Evolutionary conservation across 1,140 invertebrate genomes (phyloP).

Genomic region (Hesperophylax magnus): DNA sequence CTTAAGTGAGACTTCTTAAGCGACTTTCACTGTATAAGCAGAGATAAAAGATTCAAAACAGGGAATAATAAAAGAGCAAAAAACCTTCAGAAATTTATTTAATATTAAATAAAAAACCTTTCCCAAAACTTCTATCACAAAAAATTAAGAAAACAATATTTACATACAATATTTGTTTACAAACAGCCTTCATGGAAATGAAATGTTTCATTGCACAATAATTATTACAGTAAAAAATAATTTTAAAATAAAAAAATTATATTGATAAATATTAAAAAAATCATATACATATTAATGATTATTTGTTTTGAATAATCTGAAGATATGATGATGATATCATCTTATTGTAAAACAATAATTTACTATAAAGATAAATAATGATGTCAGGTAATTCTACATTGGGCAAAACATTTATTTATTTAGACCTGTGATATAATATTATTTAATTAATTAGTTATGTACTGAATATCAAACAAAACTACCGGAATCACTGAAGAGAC

Average conservation of each 20-base stretch:
- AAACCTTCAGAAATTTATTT: conserved; percentile 9
- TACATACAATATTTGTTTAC: background rate
- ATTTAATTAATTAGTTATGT: no score
- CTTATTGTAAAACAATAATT: background rate
- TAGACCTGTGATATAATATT: no score
- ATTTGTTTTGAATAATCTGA: background rate
- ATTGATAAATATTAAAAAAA: background rate
- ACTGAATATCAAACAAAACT: no score
- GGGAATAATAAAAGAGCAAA: background rate
- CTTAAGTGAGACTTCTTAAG: no score
- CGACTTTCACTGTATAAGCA: no score
- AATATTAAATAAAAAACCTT: background rate
- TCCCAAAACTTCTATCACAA: conserved; percentile 1
- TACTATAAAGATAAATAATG: background rate
- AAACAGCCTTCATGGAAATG: no score
- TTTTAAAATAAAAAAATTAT: background rate
- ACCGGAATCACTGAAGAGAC: no score
- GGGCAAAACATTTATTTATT: no score
- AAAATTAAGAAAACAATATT: conserved; percentile 8
- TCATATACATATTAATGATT: background rate
- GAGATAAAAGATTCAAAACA: no score
- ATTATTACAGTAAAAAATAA: background rate
- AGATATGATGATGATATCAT: background rate
- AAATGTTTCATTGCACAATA: background rate
- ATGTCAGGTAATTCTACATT: background rate